Evolutionary conservation across 2,888 invertebrate species (phyloP), one percentile per base, ranked within the genome.

Genomic region (Beris morrisii): DNA sequence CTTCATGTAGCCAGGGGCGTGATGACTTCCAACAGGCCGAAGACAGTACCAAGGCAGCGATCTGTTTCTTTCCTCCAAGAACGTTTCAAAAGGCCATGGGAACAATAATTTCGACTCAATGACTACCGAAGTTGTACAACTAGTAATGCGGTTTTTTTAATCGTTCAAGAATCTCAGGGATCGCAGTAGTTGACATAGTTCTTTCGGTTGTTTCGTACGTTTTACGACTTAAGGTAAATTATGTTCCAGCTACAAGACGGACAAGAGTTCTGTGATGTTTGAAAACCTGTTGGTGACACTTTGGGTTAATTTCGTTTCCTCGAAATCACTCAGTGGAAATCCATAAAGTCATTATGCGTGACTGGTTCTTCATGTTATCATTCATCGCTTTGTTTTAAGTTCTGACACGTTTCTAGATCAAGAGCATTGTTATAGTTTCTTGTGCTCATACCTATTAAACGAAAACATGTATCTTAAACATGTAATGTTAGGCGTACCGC

Each of bases 261-360:
- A 38, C 45, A 58, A 44, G 30, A 46, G 58, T 58, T 58, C 28
- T 44, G 22, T 22, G 30, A 38, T 58, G 58, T 46, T 58, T 28
- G 5, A 22, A 28, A 58, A 58, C 45, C 9, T 58, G 58, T 28
- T 32, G 15, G 28, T 12, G 13, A 28, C 30, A 46, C 45, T 43
- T 45, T 58, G 44, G 58, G 45, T 58, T 58, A 58, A 58, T 58
- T 58, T 28, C 28, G 28, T 13, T 58, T 58, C 58, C 2, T n/a
- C 58, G 58, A 58, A 58, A 58, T 30, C 58, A 58, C 28, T 58
- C 44, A 58, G 45, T 58, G 58, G 58, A 58, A 58, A 58, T 46
- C 57, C 22, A 57, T 57, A 57, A 57, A 57, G 28, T 45, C 45
- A 58, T 58, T 58, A 9, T 3, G 38, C 38, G 38, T 7, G 9